phyloP scores from a whole-genome alignment of 2,888 invertebrate genomes.

The Sarcophaga rosellei region DNA sequence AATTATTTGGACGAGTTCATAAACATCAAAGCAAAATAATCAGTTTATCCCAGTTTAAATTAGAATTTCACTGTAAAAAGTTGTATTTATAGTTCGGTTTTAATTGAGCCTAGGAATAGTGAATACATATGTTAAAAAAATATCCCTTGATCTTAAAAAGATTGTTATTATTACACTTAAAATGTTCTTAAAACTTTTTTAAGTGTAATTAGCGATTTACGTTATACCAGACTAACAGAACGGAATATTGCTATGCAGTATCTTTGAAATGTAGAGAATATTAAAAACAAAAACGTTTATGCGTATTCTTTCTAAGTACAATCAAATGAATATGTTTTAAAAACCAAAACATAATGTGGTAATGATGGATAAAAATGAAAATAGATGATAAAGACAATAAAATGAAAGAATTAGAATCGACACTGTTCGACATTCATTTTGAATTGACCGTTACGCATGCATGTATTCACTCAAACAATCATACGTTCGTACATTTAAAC shows the following conservation, averaged over 20 bases:
- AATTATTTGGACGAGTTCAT: no score
- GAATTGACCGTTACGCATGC: conserved; percentile 61
- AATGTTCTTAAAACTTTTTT: not conserved
- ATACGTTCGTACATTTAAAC: conserved; percentile 25
- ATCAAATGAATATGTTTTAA: conserved; percentile 41
- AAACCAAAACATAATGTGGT: conserved; percentile 50
- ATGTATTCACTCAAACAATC: conserved; percentile 22
- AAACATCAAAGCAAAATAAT: no score
- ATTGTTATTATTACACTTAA: no score
- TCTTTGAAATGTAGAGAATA: not conserved
- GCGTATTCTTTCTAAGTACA: conserved; percentile 13
- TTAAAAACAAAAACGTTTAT: not conserved
- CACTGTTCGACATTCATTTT: conserved; percentile 60
- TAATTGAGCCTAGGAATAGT: no score
- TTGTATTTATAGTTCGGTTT: no score
- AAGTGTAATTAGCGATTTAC: conserved; percentile 15
- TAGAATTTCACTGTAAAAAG: no score
- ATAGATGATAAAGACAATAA: conserved; percentile 17
- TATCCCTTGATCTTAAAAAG: no score
- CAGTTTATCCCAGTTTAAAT: no score
- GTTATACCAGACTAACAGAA: not conserved
- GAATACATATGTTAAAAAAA: no score
- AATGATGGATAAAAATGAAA: not conserved
- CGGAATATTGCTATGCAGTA: conserved; percentile 25
- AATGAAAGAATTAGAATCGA: conserved; percentile 30